These are phyloP conservation scores for Muscidifurax raptorellus DNA, from an alignment of 1,140 invertebrate genomes.

Conservation along the genomic window DNA sequence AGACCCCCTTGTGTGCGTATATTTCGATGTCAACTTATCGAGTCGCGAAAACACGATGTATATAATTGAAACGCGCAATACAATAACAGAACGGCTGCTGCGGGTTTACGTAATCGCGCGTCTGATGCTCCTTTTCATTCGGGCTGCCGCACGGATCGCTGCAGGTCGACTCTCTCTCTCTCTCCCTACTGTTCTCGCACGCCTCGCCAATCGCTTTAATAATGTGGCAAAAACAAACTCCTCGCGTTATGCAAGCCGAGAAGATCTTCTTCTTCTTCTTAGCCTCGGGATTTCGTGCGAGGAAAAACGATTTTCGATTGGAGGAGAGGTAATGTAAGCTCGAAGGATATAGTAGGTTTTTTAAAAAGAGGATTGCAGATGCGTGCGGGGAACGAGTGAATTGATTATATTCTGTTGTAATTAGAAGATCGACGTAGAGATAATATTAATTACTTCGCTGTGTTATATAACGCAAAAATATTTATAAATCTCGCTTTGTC, in stretches of 20 bases:
- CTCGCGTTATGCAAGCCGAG: conserved; percentile 16
- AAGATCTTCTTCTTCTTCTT: conserved; percentile 1
- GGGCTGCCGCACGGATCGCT: conserved; percentile 13
- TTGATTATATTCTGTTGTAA: no score
- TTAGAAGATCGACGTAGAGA: no score
- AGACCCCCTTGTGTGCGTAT: no score
- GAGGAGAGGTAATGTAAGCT: neutral
- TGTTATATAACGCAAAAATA: no score
- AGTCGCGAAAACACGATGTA: neutral
- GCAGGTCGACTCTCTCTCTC: neutral
- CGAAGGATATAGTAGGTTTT: no score
- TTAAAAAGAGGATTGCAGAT: no score
- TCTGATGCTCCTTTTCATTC: conserved; percentile 22
- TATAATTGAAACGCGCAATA: neutral
- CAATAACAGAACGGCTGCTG: neutral
- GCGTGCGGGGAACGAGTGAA: no score
- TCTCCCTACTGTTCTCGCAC: neutral
- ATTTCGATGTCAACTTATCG: no score
- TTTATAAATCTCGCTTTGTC: no score
- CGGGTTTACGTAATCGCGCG: conserved; percentile 23
- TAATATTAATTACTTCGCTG: no score
- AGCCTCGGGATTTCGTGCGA: neutral
- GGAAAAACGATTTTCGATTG: conserved; percentile 18
- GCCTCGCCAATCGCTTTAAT: conserved; percentile 38
- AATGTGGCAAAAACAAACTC: conserved; percentile 39